Conservation (phyloP, 2,888 invertebrate species). For the Dolomedes plantarius region DNA sequence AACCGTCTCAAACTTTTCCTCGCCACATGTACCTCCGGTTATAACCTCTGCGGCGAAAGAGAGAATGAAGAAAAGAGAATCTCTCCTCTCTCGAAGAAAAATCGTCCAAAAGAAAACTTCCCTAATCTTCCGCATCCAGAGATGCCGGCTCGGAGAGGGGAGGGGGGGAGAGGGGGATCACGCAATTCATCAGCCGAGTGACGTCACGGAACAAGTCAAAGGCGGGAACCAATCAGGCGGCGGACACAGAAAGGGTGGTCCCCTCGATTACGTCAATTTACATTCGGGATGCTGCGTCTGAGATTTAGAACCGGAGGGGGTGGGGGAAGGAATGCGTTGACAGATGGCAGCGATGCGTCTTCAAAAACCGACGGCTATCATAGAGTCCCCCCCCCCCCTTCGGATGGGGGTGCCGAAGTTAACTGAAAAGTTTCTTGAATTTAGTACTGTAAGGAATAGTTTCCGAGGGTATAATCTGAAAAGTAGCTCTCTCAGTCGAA, state of each 20-base stretch:
- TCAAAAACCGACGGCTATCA: constrained; percentile 21
- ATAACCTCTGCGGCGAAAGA: too few species aligned
- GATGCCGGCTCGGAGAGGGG: too few species aligned
- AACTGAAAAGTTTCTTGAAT: constrained; percentile 21
- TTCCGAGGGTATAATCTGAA: constrained; percentile 7
- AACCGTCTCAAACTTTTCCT: too few species aligned
- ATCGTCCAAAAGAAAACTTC: constrained; percentile 1
- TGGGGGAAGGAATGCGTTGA: constrained; percentile 19
- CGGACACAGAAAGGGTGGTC: constrained; percentile 63
- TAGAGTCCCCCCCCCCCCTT: not conserved
- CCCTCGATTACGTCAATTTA: constrained; percentile 51
- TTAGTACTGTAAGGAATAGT: not conserved
- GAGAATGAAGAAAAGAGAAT: too few species aligned
- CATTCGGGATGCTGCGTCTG: constrained; percentile 30
- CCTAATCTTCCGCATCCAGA: not conserved
- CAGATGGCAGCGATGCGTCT: constrained; percentile 38
- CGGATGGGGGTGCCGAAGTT: not conserved
- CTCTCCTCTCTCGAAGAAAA: not conserved
- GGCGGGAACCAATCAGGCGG: constrained; percentile 70
- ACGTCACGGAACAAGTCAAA: constrained; percentile 69
- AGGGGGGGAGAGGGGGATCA: not conserved
- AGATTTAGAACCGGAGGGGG: not conserved
- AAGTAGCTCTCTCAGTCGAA: not conserved
- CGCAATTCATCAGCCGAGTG: constrained; percentile 59
- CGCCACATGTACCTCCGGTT: too few species aligned